phyloP scores from a whole-genome alignment of 2,797 vertebrate genomes.

The Rhodeus uyekii region DNA sequence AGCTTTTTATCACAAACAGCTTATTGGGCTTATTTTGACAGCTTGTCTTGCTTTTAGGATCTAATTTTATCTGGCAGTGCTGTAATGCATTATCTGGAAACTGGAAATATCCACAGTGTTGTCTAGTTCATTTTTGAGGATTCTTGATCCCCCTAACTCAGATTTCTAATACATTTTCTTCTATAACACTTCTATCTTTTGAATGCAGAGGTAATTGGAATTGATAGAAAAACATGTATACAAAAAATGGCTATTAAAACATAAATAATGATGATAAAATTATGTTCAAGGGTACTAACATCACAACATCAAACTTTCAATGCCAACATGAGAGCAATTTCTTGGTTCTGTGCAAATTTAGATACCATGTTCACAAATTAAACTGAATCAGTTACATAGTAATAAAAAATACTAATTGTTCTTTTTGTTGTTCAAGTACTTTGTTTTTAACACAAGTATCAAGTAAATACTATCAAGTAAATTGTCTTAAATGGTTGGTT shows the following conservation, averaged over 20 bases:
- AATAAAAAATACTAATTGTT: background rate
- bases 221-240: background rate
- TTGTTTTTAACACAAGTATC: background rate
- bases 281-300: background rate
- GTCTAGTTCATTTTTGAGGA: conserved; percentile 22
- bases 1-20: conserved; percentile 37
- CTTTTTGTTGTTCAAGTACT: background rate
- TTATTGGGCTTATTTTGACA: conserved; percentile 47
- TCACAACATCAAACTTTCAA: background rate
- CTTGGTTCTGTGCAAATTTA: background rate
- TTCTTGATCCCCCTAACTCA: conserved; percentile 18
- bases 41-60: conserved; percentile 36
- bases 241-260: background rate
- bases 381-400: background rate
- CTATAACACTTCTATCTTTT: background rate
- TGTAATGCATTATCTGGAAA: background rate
- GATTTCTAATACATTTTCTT: conserved; percentile 2
- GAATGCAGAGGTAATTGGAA: background rate
- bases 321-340: background rate
- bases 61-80: conserved; percentile 30
- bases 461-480: background rate
- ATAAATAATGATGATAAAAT: background rate
- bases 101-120: background rate
- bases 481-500: background rate
- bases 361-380: too few species aligned